phyloP scores from a whole-genome alignment of 2,888 invertebrate genomes.

The Balanococcus diminutus region DNA sequence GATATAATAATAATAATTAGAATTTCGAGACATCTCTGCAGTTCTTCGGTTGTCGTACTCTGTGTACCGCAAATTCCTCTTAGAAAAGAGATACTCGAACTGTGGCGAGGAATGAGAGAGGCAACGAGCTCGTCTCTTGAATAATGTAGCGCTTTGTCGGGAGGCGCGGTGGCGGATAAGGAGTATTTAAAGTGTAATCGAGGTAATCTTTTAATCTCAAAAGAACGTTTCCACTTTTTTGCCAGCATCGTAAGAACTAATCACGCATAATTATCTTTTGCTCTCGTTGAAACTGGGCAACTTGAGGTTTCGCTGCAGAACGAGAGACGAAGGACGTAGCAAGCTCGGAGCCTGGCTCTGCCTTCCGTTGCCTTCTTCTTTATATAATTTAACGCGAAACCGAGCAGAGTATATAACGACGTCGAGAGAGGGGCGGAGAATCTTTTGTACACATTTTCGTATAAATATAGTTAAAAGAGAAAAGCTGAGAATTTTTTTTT shows the following conservation, averaged over 20 bases:
- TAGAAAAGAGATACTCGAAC: background rate
- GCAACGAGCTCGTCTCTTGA: no score
- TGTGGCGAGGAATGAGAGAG: background rate
- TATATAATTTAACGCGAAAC: constrained; percentile 10
- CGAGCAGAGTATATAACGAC: background rate
- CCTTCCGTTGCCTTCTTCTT: background rate
- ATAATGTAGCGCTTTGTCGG: background rate
- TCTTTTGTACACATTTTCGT: constrained; percentile 9
- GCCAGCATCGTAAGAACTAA: constrained; percentile 35
- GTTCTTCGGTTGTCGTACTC: background rate
- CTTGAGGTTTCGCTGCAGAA: background rate
- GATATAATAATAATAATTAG: background rate
- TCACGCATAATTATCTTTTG: constrained; percentile 40
- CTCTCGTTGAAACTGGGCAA: background rate
- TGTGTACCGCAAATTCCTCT: background rate
- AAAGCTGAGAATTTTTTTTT: background rate
- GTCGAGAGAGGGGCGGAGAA: background rate
- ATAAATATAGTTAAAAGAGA: background rate
- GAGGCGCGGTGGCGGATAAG: background rate
- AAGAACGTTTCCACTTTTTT: constrained; percentile 23
- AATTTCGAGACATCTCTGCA: background rate
- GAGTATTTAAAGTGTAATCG: constrained; percentile 26
- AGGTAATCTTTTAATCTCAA: constrained; percentile 40
- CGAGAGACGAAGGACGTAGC: background rate
- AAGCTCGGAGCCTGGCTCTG: background rate